Base-by-base conservation (phyloP, 2,797 vertebrate species). In the Lates japonicus region DNA sequence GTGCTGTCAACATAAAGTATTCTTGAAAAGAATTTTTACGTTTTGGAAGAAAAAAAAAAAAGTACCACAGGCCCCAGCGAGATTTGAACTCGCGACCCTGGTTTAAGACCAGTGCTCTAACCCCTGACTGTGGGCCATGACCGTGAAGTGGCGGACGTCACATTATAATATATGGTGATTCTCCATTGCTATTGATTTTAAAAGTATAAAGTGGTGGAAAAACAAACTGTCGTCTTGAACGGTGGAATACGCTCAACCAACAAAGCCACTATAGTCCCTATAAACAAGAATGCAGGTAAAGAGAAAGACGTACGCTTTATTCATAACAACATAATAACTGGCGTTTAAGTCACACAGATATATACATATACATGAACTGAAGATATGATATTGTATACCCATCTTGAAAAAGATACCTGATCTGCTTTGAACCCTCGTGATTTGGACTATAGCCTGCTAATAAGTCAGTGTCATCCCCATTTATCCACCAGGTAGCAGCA, bases 11-110 rank as follows among this genome's bases (percentile, higher is more conserved):
- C 25, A 29, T 29, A 29, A 2, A 29, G 25, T 29, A 29, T 1
- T 29, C 25, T 29, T n/a, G n/a, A n/a, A n/a, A n/a, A n/a, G n/a
- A n/a, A n/a, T n/a, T n/a, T n/a, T n/a, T n/a, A n/a, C n/a, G n/a
- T 2, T 29, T 29, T 29, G 25, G 14, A 42, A 13, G 33, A n/a
- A n/a, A n/a, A 33, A 37, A 7, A 35, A 16, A 17, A 4, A 7
- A 7, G 2, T 10, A 31, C 0, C 0, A 2, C 2, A 94, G 94
- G 93, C 94, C 94, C 94, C 94, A 95, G 94, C 92, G 94, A 94
- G 94, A 95, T 93, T 95, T 95, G 94, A 95, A 95, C 94, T 95
- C 94, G 89, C 92, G 92, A 95, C 92, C 94, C 94, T 94, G 93
- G 91, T 93, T 93, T 93, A 94, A 94, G 93, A 94, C 93, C 94